Base-by-base conservation (phyloP, 2,113 vertebrate species). In the Accipiter cooperii region DNA sequence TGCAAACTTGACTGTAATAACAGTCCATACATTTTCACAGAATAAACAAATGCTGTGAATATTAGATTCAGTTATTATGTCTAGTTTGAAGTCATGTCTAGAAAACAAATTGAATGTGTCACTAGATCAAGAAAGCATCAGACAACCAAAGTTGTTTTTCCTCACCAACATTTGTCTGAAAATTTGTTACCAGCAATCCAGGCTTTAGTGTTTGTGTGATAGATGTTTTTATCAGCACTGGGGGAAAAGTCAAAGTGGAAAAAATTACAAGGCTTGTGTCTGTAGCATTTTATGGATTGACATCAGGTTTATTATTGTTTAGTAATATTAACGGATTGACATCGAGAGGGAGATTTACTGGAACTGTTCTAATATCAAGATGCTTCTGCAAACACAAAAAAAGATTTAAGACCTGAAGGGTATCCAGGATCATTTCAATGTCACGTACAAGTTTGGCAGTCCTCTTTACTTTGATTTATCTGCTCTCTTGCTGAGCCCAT, bases 391-490 rank as follows among this genome's bases (percentile, higher is more conserved):
- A 77, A 93, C 75, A 85, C 60, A 93, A 51, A 96, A 97, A 71
- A 28, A 96, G 64, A 84, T 96, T 90, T 94, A 95, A 92, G 87
- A 89, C 73, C 86, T 83, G 60, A 96, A 97, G 89, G 33, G 55
- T 82, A 80, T 90, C 90, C 89, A 89, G 91, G 86, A 78, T 83
- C 61, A 89, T 94, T 97, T 97, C 87, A 94, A n/a, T 88, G 87
- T 93, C 75, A 92, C 9, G 12, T 85, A 58, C 49, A 69, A 94
- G 63, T 87, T 87, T 97, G 95, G 66, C 86, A 96, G 54, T 55
- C 38, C 26, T 97, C n/a, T 73, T 91, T 84, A 52, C 69, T 93
- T 90, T 96, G 75, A 86, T 95, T 97, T 96, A 87, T 96, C 93
- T 94, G 51, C 51, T 91, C 74, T 95, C 83, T 58, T 91, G 61